A percentile compares a stretch with the other conserved stretches of the same genome.
These are phyloP conservation scores for Chesias legatella DNA, from an alignment of 2,888 invertebrate species.

Conservation along the genomic window DNA sequence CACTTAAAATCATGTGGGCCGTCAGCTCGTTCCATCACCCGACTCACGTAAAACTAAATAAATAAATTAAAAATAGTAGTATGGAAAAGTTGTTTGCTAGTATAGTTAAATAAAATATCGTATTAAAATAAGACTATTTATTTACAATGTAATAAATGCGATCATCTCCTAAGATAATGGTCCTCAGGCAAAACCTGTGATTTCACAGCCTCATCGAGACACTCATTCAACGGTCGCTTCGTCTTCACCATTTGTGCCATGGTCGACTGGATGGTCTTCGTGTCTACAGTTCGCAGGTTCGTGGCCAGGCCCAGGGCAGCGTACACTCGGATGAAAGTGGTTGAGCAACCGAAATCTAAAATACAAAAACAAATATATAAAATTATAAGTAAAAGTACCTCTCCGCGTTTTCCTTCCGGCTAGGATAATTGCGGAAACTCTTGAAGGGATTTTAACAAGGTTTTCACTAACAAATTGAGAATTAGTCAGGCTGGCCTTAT, in stretches of 20 bases:
- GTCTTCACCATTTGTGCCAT: conserved; percentile 80
- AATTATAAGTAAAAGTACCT: too few species aligned
- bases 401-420: too few species aligned
- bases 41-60: too few species aligned
- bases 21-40: too few species aligned
- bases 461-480: too few species aligned
- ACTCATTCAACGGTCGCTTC: conserved; percentile 77
- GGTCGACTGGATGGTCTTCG: conserved; percentile 82
- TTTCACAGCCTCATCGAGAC: conserved; percentile 74
- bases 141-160: conserved; percentile 8
- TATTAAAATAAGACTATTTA: conserved; percentile 2
- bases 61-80: too few species aligned
- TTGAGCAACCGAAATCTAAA: conserved; percentile 82
- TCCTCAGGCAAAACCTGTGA: conserved; percentile 62
- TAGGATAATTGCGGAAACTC: too few species aligned
- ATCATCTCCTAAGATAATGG: conserved; percentile 69
- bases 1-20: too few species aligned
- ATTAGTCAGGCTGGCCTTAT: too few species aligned
- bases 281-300: conserved; percentile 83
- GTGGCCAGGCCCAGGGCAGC: conserved; percentile 84
- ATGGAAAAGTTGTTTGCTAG: too few species aligned
- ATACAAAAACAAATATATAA: not conserved
- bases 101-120: not conserved
- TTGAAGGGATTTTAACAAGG: too few species aligned
- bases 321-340: conserved; percentile 85